Evolutionary conservation across 2,888 invertebrate species (phyloP), one percentile per base, ranked within the genome.

Genomic region (Catotricha subobsoleta): DNA sequence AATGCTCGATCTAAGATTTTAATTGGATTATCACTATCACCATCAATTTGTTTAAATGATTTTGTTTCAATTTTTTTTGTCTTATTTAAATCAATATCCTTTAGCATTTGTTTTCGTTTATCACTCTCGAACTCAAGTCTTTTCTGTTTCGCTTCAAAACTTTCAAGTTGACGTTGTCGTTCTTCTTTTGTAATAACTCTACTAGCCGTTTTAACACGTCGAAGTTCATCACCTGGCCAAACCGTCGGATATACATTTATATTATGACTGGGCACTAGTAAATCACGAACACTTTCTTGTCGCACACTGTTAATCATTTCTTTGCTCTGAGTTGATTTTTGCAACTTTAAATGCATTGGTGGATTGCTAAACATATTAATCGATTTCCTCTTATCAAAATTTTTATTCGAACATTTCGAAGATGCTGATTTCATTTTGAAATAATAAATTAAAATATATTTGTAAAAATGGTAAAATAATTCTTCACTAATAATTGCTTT

Each of bases 181-280:
- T 71, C 71, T 47, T 67, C 58, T 1, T 62, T 46, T 2, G 64
- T 67, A 3, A 66, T 48, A 2, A 74, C 71, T 56, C 62, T 68
- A 1, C 76, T 71, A 45, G 74, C 71, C 31, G 66, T 62, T 52
- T 69, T 66, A 3, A 80, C 54, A 25, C 74, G 58, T 2, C 72
- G 64, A 45, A 70, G 73, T 46, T 82, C 77, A 0, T 61, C 57
- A 42, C 65, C 67, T 0, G 69, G 67, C 54, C 76, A 66, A 29
- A 77, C 59, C 3, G 70, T 73, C 10, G 41, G 36, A 20, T 27
- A 28, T 18, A 30, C 39, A 25, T 39, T 41, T 27, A 21, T 10
- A 28, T 40, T 27, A 2, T 15, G 8, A 30, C 19, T 5, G 3
- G 44, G 44, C 3, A 39, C 29, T 20, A 44, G 25, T 3, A 44